phyloP scores from a whole-genome alignment of 2,888 invertebrate species.

The Ectemnius cavifrons region DNA sequence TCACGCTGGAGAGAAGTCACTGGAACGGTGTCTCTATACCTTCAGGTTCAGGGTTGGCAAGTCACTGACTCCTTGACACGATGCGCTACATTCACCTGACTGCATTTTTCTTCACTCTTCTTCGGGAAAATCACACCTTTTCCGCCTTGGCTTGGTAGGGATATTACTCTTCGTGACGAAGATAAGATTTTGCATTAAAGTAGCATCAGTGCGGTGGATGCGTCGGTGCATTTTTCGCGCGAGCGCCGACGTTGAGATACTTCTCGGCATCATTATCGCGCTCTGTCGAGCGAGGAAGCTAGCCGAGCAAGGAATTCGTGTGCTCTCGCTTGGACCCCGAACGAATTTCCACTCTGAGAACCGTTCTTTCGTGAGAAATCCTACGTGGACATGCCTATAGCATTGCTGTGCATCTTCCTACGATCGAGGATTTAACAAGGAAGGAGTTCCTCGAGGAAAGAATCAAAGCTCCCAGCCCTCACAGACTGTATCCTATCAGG shows the following conservation, averaged over 20 bases:
- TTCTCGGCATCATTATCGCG: constrained; percentile 2
- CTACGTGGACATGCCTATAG: neutral
- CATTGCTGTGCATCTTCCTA: neutral
- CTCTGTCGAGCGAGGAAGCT: neutral
- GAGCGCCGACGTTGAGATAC: neutral
- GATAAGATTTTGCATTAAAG: no score
- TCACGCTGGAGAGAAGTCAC: neutral
- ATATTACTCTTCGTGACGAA: no score
- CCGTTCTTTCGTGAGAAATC: neutral
- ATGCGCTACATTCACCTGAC: neutral
- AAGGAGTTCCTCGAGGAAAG: no score
- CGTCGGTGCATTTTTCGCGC: neutral
- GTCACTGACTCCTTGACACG: constrained; percentile 7
- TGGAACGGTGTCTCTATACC: neutral
- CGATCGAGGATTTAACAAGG: neutral
- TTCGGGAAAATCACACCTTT: no score
- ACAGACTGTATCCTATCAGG: neutral
- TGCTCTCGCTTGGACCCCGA: no score
- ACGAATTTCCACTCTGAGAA: neutral
- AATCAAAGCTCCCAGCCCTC: neutral
- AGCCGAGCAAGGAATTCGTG: neutral
- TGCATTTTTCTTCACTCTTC: no score
- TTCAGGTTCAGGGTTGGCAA: constrained; percentile 6
- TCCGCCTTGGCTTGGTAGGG: no score
- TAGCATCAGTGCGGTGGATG: neutral